Percentiles rank a stretch among this genome's conserved stretches.
These are phyloP conservation scores for Solen grandis DNA, from an alignment of 1,140 invertebrate species.

Conservation along the genomic window DNA sequence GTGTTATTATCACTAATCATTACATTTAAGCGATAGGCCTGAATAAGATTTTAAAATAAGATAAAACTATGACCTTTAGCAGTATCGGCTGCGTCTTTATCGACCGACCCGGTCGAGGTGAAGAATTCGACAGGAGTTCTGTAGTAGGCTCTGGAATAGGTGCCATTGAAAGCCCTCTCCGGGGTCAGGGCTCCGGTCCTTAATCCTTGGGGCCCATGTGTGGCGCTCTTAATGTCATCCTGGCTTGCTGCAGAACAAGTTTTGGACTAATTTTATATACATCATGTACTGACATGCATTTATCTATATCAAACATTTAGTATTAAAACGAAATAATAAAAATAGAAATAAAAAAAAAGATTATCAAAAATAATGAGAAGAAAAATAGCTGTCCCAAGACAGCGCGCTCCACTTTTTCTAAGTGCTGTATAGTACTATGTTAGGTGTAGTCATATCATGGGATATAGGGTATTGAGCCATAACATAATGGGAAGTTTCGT, in stretches of 20 bases:
- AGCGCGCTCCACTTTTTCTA: too few relatives aligned
- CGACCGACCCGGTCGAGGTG: constrained; percentile 38
- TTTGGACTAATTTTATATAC: not conserved
- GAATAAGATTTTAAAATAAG: too few relatives aligned
- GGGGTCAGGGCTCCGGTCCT: constrained; percentile 57
- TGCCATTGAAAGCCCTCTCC: constrained; percentile 68
- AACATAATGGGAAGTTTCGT: too few relatives aligned
- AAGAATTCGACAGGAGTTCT: constrained; percentile 71
- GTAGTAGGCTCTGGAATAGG: constrained; percentile 63
- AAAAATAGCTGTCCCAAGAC: too few relatives aligned
- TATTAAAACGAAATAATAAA: not conserved
- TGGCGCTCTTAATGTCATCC: not conserved
- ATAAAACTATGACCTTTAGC: constrained; percentile 57
- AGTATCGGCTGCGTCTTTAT: constrained; percentile 63
- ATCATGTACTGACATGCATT: not conserved
- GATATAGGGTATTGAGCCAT: too few relatives aligned
- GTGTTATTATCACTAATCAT: too few relatives aligned
- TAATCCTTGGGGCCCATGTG: constrained; percentile 17
- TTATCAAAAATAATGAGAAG: too few relatives aligned
- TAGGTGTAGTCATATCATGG: too few relatives aligned
- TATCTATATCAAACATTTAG: not conserved
- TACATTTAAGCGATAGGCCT: too few relatives aligned
- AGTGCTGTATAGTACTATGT: too few relatives aligned
- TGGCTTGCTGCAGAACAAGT: not conserved
- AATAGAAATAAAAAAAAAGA: not conserved